Conservation (phyloP, 2,113 vertebrate species). For the Apodemus speciosus region DNA sequence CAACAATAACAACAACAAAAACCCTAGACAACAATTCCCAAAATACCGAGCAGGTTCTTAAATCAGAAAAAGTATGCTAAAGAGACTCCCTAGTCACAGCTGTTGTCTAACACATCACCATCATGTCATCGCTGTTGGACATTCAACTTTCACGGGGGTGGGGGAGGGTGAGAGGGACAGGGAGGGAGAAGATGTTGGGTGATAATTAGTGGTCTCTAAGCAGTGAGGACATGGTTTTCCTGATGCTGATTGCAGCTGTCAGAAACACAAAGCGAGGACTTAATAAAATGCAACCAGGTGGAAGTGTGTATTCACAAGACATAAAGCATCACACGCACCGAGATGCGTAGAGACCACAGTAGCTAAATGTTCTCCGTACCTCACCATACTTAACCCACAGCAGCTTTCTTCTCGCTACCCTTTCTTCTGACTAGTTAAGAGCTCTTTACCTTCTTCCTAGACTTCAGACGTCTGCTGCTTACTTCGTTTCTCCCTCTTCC, state of each 20-base stretch:
- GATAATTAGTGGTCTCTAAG: not conserved
- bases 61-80: slow-evolving; percentile 19
- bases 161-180: not conserved
- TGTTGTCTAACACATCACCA: not conserved
- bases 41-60: slow-evolving; percentile 15
- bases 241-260: not conserved
- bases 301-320: not conserved
- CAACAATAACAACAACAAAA: not conserved
- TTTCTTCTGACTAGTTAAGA: not conserved
- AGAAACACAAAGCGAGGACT: not conserved
- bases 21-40: slow-evolving; percentile 42
- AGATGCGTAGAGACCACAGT: not conserved
- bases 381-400: not conserved
- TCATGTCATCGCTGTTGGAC: not conserved
- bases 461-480: not conserved
- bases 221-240: not conserved
- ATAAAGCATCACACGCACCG: not conserved
- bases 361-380: not conserved
- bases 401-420: not conserved
- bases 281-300: not conserved
- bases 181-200: not conserved
- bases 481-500: slow-evolving; percentile 4
- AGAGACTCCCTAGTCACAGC: not conserved
- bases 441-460: not conserved
- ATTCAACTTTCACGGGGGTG: not conserved